Percentiles rank a stretch among this genome's conserved stretches.
These are phyloP conservation scores for Lydus trimaculatus DNA, from an alignment of 2,888 invertebrate genomes.

Conservation along the genomic window DNA sequence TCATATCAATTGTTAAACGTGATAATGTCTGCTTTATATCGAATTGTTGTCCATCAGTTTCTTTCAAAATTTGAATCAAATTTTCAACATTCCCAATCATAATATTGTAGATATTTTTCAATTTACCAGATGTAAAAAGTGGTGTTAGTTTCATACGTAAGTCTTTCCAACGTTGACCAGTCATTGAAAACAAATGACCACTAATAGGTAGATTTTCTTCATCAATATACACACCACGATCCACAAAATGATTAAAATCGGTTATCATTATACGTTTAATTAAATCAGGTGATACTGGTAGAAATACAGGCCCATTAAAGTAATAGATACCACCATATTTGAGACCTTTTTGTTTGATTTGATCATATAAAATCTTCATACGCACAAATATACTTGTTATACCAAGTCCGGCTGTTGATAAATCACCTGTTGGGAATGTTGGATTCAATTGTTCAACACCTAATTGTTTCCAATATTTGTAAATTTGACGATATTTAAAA, in stretches of 20 bases:
- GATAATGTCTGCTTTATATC: constrained; percentile 18
- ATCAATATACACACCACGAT: constrained; percentile 19
- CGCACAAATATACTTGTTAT: constrained; percentile 13
- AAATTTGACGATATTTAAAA: constrained; percentile 16
- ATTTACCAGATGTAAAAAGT: constrained; percentile 21
- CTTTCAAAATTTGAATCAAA: constrained; percentile 4
- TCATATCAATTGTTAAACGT: constrained; percentile 22
- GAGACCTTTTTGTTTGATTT: constrained; percentile 19
- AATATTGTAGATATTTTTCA: constrained; percentile 24
- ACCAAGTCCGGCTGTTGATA: constrained; percentile 16
- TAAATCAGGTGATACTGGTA: constrained; percentile 20
- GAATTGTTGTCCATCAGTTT: constrained; percentile 5
- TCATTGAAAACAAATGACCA: constrained; percentile 18
- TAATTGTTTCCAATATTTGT: constrained; percentile 21
- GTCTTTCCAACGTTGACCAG: constrained; percentile 15
- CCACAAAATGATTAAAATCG: constrained; percentile 25
- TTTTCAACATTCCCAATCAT: constrained; percentile 9
- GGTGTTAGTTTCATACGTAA: constrained; percentile 18
- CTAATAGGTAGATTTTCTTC: constrained; percentile 14
- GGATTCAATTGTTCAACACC: constrained; percentile 18
- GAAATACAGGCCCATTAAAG: constrained; percentile 23
- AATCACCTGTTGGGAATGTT: constrained; percentile 22
- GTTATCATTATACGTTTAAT: constrained; percentile 19
- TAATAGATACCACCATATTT: constrained; percentile 24
- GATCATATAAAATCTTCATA: constrained; percentile 13